phyloP scores from a whole-genome alignment of 1,140 invertebrate species.

The Anadara kagoshimensis region DNA sequence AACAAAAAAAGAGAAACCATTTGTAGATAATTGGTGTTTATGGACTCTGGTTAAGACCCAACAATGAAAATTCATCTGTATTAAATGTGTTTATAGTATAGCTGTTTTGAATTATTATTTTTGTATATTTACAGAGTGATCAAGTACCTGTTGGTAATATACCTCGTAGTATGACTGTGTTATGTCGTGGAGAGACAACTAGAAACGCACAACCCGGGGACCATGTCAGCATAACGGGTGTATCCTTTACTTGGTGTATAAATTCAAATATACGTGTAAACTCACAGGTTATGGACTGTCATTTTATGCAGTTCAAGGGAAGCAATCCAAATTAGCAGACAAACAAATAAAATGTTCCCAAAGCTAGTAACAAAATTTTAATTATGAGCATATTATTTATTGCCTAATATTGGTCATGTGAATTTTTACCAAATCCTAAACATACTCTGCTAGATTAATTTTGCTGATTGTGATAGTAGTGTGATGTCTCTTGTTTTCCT shows the following conservation, averaged over 20 bases:
- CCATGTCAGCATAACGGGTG: slow-evolving; percentile 92
- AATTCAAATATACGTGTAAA: too few species aligned
- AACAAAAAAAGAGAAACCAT: background rate
- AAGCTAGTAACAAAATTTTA: too few species aligned
- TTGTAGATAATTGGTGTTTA: background rate
- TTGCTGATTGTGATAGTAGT: too few species aligned
- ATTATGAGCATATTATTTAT: too few species aligned
- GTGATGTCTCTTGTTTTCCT: too few species aligned
- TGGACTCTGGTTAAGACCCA: background rate
- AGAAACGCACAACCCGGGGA: slow-evolving; percentile 94
- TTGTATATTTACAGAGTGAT: slow-evolving; percentile 82
- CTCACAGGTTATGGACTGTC: too few species aligned
- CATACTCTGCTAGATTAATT: too few species aligned
- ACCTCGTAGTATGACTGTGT: slow-evolving; percentile 92
- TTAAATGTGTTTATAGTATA: background rate
- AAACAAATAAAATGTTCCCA: too few species aligned
- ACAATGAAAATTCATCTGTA: background rate
- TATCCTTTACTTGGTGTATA: slow-evolving; percentile 80
- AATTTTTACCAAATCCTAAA: too few species aligned
- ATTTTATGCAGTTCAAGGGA: too few species aligned
- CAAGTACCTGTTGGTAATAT: slow-evolving; percentile 99
- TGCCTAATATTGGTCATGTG: too few species aligned
- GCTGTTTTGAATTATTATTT: background rate
- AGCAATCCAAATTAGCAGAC: too few species aligned
- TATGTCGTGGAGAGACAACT: slow-evolving; percentile 94